phyloP scores from a whole-genome alignment of 2,888 invertebrate genomes.

The Caenorhabditis doughertyi region DNA sequence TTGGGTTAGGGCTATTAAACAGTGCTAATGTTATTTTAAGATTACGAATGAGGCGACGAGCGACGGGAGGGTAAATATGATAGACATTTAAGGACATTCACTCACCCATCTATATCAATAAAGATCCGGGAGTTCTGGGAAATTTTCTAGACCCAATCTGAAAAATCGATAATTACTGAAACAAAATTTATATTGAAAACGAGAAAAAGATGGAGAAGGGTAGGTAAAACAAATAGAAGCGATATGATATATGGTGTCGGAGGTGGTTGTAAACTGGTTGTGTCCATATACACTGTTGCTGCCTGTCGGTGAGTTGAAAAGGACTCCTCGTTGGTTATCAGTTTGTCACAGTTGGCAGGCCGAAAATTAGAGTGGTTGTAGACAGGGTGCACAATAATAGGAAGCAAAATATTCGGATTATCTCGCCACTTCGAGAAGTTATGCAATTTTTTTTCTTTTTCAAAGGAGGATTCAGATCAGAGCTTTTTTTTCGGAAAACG shows the following conservation, averaged over 20 bases:
- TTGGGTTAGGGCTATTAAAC: slow-evolving; percentile 33
- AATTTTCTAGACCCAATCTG: not conserved
- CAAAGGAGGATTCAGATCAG: too few relatives aligned
- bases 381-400: not conserved
- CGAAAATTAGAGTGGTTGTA: not conserved
- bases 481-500: too few relatives aligned
- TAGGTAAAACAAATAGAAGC: slow-evolving; percentile 35
- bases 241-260: slow-evolving; percentile 47
- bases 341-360: slow-evolving; percentile 2
- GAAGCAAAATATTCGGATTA: not conserved
- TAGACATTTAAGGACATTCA: not conserved
- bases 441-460: not conserved
- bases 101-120: not conserved
- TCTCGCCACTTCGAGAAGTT: not conserved
- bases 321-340: slow-evolving; percentile 63
- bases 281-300: not conserved
- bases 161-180: not conserved
- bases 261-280: slow-evolving; percentile 61
- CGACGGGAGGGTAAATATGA: not conserved
- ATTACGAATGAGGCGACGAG: slow-evolving; percentile 51
- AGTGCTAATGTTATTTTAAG: slow-evolving; percentile 66
- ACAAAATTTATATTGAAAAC: not conserved
- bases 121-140: not conserved
- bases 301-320: slow-evolving; percentile 52
- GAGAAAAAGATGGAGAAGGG: not conserved